Conservation (phyloP, 2,113 vertebrate genomes). For the Plecturocebus donacophilus region DNA sequence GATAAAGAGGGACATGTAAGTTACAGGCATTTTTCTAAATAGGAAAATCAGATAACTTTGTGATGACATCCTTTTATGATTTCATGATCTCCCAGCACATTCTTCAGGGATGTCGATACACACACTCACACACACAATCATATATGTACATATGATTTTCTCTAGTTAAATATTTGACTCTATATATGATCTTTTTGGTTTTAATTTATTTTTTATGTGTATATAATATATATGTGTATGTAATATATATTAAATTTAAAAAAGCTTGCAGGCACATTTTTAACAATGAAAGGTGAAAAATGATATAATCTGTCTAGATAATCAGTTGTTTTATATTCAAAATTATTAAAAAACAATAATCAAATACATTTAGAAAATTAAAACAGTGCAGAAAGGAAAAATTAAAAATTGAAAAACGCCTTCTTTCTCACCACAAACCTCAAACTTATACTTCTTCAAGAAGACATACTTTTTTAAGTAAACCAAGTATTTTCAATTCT, state of each 20-base stretch:
- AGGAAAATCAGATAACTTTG: background rate
- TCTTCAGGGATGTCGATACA: background rate
- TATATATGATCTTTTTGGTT: background rate
- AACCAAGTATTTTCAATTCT: background rate
- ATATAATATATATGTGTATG: background rate
- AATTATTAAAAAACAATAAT: background rate
- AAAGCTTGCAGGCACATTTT: background rate
- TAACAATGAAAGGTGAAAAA: background rate
- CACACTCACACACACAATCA: background rate
- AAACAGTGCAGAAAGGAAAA: slow-evolving; percentile 6
- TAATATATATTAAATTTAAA: background rate
- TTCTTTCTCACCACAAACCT: background rate
- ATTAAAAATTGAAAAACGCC: background rate
- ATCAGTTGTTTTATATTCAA: background rate
- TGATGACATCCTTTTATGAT: background rate
- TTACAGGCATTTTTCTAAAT: background rate
- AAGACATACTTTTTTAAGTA: background rate
- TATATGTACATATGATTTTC: background rate
- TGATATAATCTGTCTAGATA: background rate
- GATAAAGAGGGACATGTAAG: background rate
- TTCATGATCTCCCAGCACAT: background rate
- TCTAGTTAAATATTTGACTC: background rate
- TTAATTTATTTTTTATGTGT: background rate
- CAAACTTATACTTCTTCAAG: background rate
- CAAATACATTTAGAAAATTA: background rate